Conservation (phyloP, 1,140 invertebrate genomes). For the Oscheius sp. region DNA sequence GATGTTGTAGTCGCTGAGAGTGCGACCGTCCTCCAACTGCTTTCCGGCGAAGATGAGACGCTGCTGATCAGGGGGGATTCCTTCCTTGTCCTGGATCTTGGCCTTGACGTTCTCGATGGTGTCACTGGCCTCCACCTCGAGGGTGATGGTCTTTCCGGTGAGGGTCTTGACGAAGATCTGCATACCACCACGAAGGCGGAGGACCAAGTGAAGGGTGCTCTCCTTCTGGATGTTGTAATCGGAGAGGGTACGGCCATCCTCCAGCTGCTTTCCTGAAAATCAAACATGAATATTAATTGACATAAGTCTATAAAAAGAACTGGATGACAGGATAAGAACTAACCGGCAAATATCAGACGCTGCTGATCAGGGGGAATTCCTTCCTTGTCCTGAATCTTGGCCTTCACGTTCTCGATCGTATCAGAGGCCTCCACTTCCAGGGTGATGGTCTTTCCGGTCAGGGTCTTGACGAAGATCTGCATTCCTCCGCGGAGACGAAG, state of each 20-base stretch:
- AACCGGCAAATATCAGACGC: no score
- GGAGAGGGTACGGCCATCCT: constrained; percentile 71
- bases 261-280: constrained; percentile 72
- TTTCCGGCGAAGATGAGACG: no score
- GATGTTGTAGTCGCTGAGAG: no score
- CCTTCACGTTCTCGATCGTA: constrained; percentile 89
- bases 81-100: constrained; percentile 77
- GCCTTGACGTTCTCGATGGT: constrained; percentile 91
- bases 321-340: no score
- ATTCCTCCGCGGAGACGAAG: constrained; percentile 72
- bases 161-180: constrained; percentile 64
- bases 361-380: constrained; percentile 66
- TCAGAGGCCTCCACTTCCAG: constrained; percentile 70
- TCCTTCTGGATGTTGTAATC: constrained; percentile 67
- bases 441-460: no score
- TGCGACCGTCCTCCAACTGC: no score
- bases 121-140: constrained; percentile 70
- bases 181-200: constrained; percentile 72
- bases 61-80: constrained; percentile 66
- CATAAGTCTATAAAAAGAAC: no score
- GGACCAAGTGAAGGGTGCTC: constrained; percentile 66
- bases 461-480: constrained; percentile 64
- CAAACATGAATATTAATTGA: no score
- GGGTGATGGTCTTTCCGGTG: no score
- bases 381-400: constrained; percentile 78